Percentiles rank a stretch among this genome's conserved stretches.
phyloP scores from a whole-genome alignment of 2,113 vertebrate species.

The Zootoca vivipara region DNA sequence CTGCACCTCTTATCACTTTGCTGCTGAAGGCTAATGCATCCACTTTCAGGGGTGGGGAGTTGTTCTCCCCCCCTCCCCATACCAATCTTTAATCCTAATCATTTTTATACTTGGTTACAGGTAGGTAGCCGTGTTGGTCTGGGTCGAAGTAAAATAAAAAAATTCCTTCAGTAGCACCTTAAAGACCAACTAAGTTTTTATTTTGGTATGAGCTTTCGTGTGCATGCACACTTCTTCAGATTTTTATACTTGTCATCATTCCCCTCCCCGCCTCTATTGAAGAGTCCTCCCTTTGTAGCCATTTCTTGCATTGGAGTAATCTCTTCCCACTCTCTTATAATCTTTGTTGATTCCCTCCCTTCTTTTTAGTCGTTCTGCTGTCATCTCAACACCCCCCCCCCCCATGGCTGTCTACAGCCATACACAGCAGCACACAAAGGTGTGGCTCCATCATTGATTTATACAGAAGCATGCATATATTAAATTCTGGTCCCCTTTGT shows the following conservation, averaged over 20 bases:
- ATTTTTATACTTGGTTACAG: neutral
- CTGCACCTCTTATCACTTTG: no score
- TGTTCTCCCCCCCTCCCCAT: no score
- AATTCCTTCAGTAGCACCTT: no score
- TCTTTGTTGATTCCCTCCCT: neutral
- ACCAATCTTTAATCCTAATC: neutral
- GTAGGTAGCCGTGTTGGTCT: no score
- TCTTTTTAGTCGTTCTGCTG: neutral
- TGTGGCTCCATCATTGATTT: constrained; percentile 2
- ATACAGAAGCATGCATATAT: neutral
- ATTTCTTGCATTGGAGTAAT: neutral
- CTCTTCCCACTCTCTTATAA: neutral
- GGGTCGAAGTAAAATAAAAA: no score
- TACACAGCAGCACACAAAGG: neutral
- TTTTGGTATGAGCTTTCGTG: no score
- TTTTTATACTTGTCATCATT: neutral
- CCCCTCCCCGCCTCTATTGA: neutral
- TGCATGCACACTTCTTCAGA: no score
- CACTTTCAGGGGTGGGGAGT: no score
- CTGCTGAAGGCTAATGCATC: neutral
- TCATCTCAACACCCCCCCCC: neutral
- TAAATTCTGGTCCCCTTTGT: constrained; percentile 21
- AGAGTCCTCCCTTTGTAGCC: neutral
- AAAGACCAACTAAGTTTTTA: no score
- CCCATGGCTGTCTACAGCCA: neutral